Percentiles rank a stretch among this genome's conserved stretches.
Evolutionary conservation across 2,888 invertebrate genomes (phyloP).

Genomic region (Macrophya alboannulata): DNA sequence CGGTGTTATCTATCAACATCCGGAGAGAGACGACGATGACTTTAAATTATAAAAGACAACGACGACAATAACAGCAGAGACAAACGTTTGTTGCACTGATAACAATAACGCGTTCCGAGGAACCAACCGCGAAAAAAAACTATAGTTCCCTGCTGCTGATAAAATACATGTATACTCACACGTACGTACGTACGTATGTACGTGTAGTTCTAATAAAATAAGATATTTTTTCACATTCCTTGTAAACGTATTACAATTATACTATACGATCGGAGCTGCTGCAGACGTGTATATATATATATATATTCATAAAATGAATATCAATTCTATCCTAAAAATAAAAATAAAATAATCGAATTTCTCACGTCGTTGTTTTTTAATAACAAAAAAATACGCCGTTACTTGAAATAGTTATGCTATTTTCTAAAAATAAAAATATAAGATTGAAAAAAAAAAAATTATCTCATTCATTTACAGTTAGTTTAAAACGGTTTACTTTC

Average conservation of each 20-base stretch:
- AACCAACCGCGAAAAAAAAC: neutral
- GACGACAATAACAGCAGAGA: neutral
- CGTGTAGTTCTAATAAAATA: too few relatives aligned
- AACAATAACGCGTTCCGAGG: neutral
- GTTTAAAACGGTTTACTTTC: neutral
- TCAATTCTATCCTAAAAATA: too few relatives aligned
- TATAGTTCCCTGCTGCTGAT: neutral
- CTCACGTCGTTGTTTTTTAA: too few relatives aligned
- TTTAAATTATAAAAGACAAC: constrained; percentile 1
- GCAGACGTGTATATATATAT: too few relatives aligned
- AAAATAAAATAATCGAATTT: too few relatives aligned
- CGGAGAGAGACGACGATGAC: neutral
- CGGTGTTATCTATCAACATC: constrained; percentile 1
- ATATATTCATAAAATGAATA: too few relatives aligned
- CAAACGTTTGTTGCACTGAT: constrained; percentile 11
- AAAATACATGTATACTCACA: neutral
- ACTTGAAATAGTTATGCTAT: neutral
- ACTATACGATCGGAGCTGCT: too few relatives aligned
- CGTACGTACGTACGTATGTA: too few relatives aligned
- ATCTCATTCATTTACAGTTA: neutral
- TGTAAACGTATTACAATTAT: neutral
- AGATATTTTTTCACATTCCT: too few relatives aligned
- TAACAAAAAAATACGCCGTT: neutral
- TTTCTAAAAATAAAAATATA: neutral
- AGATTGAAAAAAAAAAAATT: neutral